Conservation (phyloP, 2,888 invertebrate genomes). For the Hirtodrosophila histrioides region DNA sequence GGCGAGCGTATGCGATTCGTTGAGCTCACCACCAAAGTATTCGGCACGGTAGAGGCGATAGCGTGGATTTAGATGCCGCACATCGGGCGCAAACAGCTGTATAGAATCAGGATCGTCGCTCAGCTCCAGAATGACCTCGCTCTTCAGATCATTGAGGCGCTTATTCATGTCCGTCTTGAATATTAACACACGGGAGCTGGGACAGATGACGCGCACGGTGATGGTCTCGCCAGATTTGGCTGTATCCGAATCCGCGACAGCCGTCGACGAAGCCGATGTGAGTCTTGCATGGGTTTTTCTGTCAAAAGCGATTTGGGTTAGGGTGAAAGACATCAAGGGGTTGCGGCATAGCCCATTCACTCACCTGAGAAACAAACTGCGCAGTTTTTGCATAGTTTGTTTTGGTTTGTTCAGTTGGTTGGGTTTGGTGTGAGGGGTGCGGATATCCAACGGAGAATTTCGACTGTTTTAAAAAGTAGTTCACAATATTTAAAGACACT, state of each 20-base stretch:
- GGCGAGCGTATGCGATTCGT: conserved; percentile 75
- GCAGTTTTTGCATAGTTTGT: conserved; percentile 82
- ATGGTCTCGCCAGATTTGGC: conserved; percentile 65
- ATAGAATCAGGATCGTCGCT: conserved; percentile 82
- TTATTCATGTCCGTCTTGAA: conserved; percentile 77
- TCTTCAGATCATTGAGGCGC: conserved; percentile 80
- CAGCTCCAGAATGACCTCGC: conserved; percentile 81
- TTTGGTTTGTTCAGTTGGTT: conserved; percentile 22
- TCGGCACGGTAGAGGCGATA: conserved; percentile 83
- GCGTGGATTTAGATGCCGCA: conserved; percentile 76
- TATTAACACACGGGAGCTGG: conserved; percentile 79
- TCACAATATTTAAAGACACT: conserved; percentile 15
- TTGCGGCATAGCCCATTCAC: neutral
- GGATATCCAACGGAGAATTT: conserved; percentile 70
- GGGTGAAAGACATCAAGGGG: neutral
- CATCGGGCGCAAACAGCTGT: conserved; percentile 81
- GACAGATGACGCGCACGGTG: conserved; percentile 81
- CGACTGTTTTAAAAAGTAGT: conserved; percentile 26
- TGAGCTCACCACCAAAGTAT: conserved; percentile 72
- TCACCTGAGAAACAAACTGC: conserved; percentile 81
- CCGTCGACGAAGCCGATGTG: conserved; percentile 35
- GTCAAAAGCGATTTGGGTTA: conserved; percentile 2
- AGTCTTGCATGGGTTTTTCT: conserved; percentile 67
- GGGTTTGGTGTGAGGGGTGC: conserved; percentile 11
- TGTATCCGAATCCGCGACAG: conserved; percentile 33